Evolutionary conservation across 2,888 invertebrate species (phyloP), one percentile per base, ranked within the genome.

Genomic region (Hartigia nigra): DNA sequence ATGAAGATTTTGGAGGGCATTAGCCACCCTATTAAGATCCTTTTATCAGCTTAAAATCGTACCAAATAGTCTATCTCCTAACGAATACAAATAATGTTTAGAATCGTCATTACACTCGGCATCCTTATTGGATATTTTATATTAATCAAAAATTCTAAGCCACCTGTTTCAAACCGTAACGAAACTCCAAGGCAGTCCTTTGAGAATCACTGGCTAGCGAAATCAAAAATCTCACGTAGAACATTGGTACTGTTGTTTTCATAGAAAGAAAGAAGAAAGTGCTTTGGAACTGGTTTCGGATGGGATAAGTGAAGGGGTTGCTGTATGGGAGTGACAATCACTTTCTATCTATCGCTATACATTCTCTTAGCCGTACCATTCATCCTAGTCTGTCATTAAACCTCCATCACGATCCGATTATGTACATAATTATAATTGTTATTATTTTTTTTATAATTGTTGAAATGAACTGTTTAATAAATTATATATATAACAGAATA

Each of bases 311-410:
- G 39, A 55, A 55, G 39, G 39, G 39, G 39, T 55, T 55, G 39
- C 39, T 55, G 39, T 55, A 23, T 55, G 39, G 39, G 39, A 55
- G 39, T 55, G 35, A 31, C 74, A 31, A 34, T 74, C 74, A 31
- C 74, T 74, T 35, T 74, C 35, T 74, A 12, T 75, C n/a, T 23
- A 39, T 31, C 37, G 31, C 12, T 39, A 75, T 39, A 37, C 39
- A 70, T 55, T 75, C 78, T 79, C 77, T 80, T 84, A 55, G 23
- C 23, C 23, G 39, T 55, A 81, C 81, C 81, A 84, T 82, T 85
- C 84, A 79, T 85, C 85, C 84, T 84, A 85, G 83, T 83, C 79
- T 84, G 76, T 80, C 77, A 74, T n/a, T 36, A 39, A 31, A 39
- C 34, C 81, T 78, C 31, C 23, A 34, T 72, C 31, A 72, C 31